Conservation (phyloP, 2,797 vertebrate species). For the Bovichtus diacanthus region DNA sequence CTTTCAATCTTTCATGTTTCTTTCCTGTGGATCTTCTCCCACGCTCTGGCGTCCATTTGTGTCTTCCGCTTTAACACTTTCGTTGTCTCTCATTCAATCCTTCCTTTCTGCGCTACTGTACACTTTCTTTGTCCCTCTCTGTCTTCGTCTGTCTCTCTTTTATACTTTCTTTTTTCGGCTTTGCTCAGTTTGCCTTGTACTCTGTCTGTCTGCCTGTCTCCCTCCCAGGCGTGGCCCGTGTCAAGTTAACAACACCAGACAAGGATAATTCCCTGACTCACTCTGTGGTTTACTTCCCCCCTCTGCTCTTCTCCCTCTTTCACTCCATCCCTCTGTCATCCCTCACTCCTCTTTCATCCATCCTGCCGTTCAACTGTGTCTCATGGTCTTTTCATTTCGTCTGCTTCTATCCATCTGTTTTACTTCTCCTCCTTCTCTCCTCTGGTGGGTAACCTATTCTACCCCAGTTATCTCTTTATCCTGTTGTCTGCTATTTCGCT, state of each 20-base stretch:
- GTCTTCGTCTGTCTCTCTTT: slow-evolving; percentile 28
- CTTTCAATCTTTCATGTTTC: slow-evolving; percentile 34
- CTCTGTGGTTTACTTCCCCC: slow-evolving; percentile 72
- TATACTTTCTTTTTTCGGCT: slow-evolving; percentile 18
- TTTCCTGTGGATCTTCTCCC: not conserved
- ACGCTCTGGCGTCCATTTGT: not conserved
- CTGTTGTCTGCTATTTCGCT: slow-evolving; percentile 33
- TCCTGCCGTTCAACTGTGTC: slow-evolving; percentile 58
- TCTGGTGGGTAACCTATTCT: slow-evolving; percentile 42
- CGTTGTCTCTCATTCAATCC: not conserved
- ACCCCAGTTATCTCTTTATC: slow-evolving; percentile 57
- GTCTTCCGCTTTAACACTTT: not conserved
- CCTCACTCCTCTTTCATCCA: slow-evolving; percentile 55
- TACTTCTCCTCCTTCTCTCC: slow-evolving; percentile 43
- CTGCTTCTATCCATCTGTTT: slow-evolving; percentile 57
- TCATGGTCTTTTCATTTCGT: slow-evolving; percentile 53
- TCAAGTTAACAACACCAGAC: slow-evolving; percentile 74
- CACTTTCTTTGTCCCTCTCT: slow-evolving; percentile 10
- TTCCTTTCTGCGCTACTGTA: not conserved
- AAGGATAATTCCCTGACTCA: slow-evolving; percentile 78
- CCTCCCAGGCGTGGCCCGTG: slow-evolving; percentile 69
- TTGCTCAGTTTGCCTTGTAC: slow-evolving; percentile 18
- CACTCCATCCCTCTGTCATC: slow-evolving; percentile 56
- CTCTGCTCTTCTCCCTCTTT: slow-evolving; percentile 53
- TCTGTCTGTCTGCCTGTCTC: slow-evolving; percentile 38